A percentile compares a stretch with the other conserved stretches of the same genome.
Conservation (phyloP, 2,113 vertebrate species). For the Turnix velox region DNA sequence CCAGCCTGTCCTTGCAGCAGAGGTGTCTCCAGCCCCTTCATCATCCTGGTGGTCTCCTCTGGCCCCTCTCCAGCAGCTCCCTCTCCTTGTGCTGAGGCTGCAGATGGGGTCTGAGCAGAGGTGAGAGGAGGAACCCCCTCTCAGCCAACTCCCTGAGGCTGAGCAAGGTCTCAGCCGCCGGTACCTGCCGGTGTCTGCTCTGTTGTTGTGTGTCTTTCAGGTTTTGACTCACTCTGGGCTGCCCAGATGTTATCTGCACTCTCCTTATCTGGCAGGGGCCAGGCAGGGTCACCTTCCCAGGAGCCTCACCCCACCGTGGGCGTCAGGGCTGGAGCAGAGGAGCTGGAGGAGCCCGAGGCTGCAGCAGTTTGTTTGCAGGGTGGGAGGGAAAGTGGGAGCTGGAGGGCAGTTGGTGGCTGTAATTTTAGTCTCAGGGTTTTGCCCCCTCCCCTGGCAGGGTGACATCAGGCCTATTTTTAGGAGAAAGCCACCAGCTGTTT, state of each 20-base stretch:
- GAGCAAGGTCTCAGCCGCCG: background rate
- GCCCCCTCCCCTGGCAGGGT: background rate
- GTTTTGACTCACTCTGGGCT: background rate
- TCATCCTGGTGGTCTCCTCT: too few relatives aligned
- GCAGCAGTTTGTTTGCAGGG: background rate
- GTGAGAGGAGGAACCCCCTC: too few relatives aligned
- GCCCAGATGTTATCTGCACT: background rate
- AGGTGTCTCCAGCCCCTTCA: too few relatives aligned
- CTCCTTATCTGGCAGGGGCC: background rate
- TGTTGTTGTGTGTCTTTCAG: background rate
- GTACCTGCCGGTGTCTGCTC: background rate
- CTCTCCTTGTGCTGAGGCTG: too few relatives aligned
- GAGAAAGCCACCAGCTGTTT: constrained; percentile 12
- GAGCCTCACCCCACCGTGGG: background rate
- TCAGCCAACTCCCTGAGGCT: background rate
- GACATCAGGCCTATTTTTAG: background rate
- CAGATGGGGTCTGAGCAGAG: too few relatives aligned
- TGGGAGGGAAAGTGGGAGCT: too few relatives aligned
- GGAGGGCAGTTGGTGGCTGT: background rate
- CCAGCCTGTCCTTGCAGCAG: too few relatives aligned
- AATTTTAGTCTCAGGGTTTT: background rate
- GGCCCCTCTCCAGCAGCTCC: too few relatives aligned
- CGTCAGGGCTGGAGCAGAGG: accelerated
- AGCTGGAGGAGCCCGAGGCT: background rate
- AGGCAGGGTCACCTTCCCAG: background rate